phyloP scores from a whole-genome alignment of 2,888 invertebrate species.

The Colostygia pectinataria region DNA sequence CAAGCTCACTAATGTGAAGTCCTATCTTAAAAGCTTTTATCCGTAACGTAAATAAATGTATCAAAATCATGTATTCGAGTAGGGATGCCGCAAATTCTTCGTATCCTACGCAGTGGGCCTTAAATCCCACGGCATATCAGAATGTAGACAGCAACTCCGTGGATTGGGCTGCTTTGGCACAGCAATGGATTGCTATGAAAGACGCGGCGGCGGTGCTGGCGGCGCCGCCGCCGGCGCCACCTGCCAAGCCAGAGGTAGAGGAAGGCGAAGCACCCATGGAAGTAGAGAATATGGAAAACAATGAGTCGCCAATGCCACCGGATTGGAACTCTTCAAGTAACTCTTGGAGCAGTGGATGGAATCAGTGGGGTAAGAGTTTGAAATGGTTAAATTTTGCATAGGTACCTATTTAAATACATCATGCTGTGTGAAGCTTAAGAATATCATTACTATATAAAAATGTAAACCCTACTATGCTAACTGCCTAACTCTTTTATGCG shows the following conservation, averaged over 20 bases:
- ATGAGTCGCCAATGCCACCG: conserved; percentile 62
- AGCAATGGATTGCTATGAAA: conserved; percentile 99
- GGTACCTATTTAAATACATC: no score
- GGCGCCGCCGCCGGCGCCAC: conserved; percentile 82
- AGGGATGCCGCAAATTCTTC: conserved; percentile 84
- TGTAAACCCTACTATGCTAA: no score
- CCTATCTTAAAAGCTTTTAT: conserved; percentile 5
- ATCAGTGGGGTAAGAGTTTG: conserved; percentile 69
- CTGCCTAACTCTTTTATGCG: no score
- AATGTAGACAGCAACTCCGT: conserved; percentile 93
- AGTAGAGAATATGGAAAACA: conserved; percentile 87
- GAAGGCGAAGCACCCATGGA: conserved; percentile 95
- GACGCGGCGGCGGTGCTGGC: conserved; percentile 85
- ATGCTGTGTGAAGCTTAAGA: no score
- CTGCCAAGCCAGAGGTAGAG: conserved; percentile 78
- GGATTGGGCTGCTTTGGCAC: conserved; percentile 98
- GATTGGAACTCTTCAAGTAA: conserved; percentile 30
- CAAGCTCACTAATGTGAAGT: conserved; percentile 15
- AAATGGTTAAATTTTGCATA: neutral
- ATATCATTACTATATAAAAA: no score
- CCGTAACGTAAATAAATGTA: conserved; percentile 26
- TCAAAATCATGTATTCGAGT: conserved; percentile 75
- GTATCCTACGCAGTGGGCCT: conserved; percentile 90
- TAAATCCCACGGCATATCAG: conserved; percentile 91
- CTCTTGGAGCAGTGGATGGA: conserved; percentile 69